phyloP scores from a whole-genome alignment of 2,797 vertebrate species.

The Eulemur mongoz region DNA sequence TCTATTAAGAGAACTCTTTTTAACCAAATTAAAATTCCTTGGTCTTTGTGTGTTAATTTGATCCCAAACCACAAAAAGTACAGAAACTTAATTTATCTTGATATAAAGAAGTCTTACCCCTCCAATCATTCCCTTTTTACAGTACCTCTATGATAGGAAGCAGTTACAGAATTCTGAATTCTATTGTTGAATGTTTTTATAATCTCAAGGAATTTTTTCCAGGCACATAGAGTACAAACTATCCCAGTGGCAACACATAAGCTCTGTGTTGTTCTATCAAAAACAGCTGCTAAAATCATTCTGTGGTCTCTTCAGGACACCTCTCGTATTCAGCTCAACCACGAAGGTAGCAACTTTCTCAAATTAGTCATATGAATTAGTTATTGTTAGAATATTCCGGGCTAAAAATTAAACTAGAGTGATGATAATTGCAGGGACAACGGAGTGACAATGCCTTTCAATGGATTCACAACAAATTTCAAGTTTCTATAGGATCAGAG shows the following conservation, averaged over 20 bases:
- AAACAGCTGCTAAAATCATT: constrained; percentile 27
- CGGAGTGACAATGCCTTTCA: neutral
- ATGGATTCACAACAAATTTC: neutral
- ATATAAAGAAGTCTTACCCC: neutral
- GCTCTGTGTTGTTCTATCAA: neutral
- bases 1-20: constrained; percentile 10
- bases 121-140: neutral
- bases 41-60: constrained; percentile 26
- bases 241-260: constrained; percentile 21
- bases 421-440: neutral
- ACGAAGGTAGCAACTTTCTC: constrained; percentile 23
- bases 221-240: constrained; percentile 18
- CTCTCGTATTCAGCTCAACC: neutral
- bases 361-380: neutral
- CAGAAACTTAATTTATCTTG: constrained; percentile 38
- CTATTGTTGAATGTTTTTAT: constrained; percentile 39
- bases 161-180: constrained; percentile 50
- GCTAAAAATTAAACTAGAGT: neutral
- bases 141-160: constrained; percentile 29
- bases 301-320: neutral
- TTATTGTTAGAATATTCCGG: neutral
- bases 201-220: constrained; percentile 54
- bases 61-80: neutral
- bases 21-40: constrained; percentile 12
- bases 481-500: neutral